Evolutionary conservation across 92 coral and sea anemone species (phyloP), one percentile per base, ranked within the genome.

Genomic region (Epizoanthus illoricatus): DNA sequence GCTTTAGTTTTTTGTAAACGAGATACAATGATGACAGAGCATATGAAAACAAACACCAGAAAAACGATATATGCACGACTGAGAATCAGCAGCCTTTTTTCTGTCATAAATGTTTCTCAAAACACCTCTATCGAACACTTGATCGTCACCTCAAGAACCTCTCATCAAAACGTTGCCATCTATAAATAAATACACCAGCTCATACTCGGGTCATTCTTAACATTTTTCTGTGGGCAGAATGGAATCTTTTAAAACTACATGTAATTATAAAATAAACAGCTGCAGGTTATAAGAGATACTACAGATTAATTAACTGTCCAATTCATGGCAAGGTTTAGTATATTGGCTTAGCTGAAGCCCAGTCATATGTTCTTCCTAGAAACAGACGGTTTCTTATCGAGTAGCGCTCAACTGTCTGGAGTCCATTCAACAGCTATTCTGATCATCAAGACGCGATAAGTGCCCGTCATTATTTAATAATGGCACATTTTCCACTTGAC

Each of bases 401-500:
- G 52, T 20, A 54, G 33, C 69, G 67, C 39, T 60, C 81, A 74
- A 24, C 65, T 28, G 80, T 74, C n/a, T n/a, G 7, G 36, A 16
- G 41, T 33, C 47, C 12, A 21, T 55, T 52, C 56, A 39, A 28
- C 12, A 60, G 18, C 28, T 40, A 75, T n/a, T 39, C 28, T 17
- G 42, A 66, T 43, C 64, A 74, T 74, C 65, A 74, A 54, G 80
- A 74, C 47, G 12, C 80, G 52, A 55, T 56, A 74, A 74, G 41
- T 74, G 20, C 7, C 43, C 19, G 41, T 47, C 59, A 63, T 78
- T 63, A 78, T 78, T 70, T 45, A 78, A 45, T 42, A 62, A 78
- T 78, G 72, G 47, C 60, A 78, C 65, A 78, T 78, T 63, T 75
- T 78, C 71, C 82, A 41, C 82, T 78, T 78, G 82, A 78, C 67